Evolutionary conservation across 2,113 vertebrate genomes (phyloP).

Genomic region (Rana temporaria): DNA sequence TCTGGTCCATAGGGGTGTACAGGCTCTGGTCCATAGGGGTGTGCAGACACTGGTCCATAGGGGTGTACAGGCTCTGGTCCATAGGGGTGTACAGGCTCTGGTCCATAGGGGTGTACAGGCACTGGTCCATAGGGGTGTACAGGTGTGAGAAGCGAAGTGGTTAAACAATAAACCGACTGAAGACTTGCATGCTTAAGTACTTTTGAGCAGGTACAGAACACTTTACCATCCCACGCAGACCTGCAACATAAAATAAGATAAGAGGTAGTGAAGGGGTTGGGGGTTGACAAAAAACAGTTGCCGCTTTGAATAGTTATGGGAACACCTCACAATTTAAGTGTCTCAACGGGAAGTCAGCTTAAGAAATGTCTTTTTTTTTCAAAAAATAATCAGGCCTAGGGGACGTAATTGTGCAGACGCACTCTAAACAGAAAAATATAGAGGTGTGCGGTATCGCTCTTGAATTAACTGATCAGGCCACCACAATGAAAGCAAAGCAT

Average conservation of each 20-base stretch:
- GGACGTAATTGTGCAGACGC: constrained; percentile 38
- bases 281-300: background rate
- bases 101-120: too few species aligned
- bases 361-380: too few species aligned
- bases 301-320: background rate
- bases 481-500: constrained; percentile 60
- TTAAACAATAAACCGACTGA: too few species aligned
- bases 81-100: too few species aligned
- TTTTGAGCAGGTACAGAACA: background rate
- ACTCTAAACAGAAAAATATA: background rate
- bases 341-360: background rate
- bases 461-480: constrained; percentile 16
- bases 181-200: too few species aligned
- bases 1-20: too few species aligned
- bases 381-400: constrained; percentile 32
- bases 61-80: too few species aligned
- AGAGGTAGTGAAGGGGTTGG: background rate
- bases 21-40: too few species aligned
- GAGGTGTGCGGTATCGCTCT: background rate
- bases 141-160: too few species aligned
- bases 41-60: too few species aligned
- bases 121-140: too few species aligned
- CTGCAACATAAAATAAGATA: constrained; percentile 9
- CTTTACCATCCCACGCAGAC: background rate
- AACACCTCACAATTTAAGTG: background rate